These are phyloP conservation scores for Wiebesia pumilae DNA, from an alignment of 1,140 invertebrate species.

Conservation along the genomic window DNA sequence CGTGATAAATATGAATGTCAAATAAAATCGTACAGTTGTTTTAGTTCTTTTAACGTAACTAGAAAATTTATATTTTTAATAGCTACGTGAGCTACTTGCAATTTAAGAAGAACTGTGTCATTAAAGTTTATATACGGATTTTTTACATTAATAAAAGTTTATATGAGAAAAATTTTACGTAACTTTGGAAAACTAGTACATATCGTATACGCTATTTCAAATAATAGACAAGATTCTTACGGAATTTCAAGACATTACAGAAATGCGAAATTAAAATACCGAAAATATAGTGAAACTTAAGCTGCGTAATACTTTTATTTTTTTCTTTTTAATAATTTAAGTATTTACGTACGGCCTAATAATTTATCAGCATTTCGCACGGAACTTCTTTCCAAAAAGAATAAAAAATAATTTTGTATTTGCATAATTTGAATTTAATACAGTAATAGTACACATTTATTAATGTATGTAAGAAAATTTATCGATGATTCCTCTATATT, in stretches of 20 bases:
- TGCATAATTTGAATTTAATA: too few relatives aligned
- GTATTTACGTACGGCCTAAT: too few relatives aligned
- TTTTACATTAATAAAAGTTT: constrained; percentile 17
- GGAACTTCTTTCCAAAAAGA: too few relatives aligned
- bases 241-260: background rate
- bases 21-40: background rate
- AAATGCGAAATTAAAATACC: too few relatives aligned
- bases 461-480: too few relatives aligned
- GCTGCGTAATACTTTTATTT: too few relatives aligned
- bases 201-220: background rate
- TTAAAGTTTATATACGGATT: background rate
- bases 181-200: background rate
- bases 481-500: background rate
- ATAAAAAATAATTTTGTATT: too few relatives aligned
- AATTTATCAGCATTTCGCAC: too few relatives aligned
- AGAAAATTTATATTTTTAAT: background rate
- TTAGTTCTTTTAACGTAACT: background rate
- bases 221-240: background rate
- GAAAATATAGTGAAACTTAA: too few relatives aligned
- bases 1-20: background rate
- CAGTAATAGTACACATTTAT: too few relatives aligned
- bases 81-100: background rate
- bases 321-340: too few relatives aligned
- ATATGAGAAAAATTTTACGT: constrained; percentile 14
- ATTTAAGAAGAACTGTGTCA: background rate